These are phyloP conservation scores for Bellardia pandia DNA, from an alignment of 2,888 invertebrate species.

Conservation along the genomic window DNA sequence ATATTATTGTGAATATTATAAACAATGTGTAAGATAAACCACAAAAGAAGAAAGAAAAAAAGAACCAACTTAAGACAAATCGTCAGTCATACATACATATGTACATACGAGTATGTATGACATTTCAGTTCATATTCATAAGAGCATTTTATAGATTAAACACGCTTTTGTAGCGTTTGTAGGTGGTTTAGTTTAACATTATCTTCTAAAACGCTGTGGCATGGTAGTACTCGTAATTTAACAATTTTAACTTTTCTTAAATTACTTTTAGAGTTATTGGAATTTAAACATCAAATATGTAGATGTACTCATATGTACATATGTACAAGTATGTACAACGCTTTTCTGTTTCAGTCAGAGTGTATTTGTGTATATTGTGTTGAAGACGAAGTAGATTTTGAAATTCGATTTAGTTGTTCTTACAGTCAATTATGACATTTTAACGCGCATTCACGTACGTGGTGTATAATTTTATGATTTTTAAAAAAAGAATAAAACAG, in stretches of 20 bases:
- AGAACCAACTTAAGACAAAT: background rate
- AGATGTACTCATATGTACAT: too few species aligned
- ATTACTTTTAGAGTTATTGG: constrained; percentile 31
- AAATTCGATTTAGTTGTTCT: constrained; percentile 68
- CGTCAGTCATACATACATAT: background rate
- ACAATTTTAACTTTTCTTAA: constrained; percentile 30
- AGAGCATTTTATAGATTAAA: constrained; percentile 59
- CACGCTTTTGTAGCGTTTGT: constrained; percentile 32
- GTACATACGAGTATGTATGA: background rate
- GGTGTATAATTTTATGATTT: constrained; percentile 59
- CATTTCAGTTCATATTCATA: constrained; percentile 13
- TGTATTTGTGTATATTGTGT: constrained; percentile 15
- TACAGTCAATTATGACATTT: constrained; percentile 60
- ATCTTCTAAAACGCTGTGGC: constrained; percentile 61
- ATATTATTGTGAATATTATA: constrained; percentile 37
- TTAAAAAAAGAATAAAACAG: background rate
- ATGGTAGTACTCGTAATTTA: constrained; percentile 26
- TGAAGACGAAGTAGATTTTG: constrained; percentile 59
- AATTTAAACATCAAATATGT: constrained; percentile 12
- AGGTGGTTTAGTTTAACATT: constrained; percentile 22
- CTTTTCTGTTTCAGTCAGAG: background rate
- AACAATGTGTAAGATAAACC: constrained; percentile 56
- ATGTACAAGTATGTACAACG: too few species aligned
- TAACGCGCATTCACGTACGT: constrained; percentile 67
- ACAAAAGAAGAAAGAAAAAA: constrained; percentile 7